Percentiles rank a stretch among this genome's conserved stretches.
Conservation (phyloP, 2,888 invertebrate genomes). For the Cryptops parisi region DNA sequence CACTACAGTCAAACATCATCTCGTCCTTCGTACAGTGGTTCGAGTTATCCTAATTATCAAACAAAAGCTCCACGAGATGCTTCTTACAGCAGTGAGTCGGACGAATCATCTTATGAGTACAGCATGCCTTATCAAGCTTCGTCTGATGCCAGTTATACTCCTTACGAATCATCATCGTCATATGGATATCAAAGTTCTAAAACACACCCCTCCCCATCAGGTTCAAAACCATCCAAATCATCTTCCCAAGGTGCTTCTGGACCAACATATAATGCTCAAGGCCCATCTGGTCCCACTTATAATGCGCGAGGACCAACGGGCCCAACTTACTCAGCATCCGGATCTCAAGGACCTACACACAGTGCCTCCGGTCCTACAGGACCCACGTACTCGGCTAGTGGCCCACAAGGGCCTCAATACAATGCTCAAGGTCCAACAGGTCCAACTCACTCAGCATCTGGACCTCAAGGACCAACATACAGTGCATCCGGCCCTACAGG, state of each 20-base stretch:
- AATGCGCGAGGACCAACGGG: background rate
- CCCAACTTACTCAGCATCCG: background rate
- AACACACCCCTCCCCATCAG: background rate
- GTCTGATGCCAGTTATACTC: background rate
- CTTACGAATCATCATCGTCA: background rate
- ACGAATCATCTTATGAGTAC: too few relatives aligned
- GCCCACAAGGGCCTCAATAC: background rate
- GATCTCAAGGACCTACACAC: background rate
- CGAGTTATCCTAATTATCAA: background rate
- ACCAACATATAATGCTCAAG: background rate
- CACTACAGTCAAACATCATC: background rate
- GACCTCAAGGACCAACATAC: background rate
- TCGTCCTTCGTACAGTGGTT: slow-evolving; percentile 1
- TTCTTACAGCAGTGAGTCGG: too few relatives aligned
- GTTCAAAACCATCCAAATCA: background rate
- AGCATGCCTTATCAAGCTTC: too few relatives aligned
- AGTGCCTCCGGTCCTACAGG: background rate
- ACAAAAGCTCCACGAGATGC: too few relatives aligned
- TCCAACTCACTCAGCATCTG: background rate
- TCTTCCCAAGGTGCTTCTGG: background rate
- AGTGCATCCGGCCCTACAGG: background rate
- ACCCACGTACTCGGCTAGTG: background rate
- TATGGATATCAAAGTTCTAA: background rate
- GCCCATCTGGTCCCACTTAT: background rate
- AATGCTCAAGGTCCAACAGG: background rate